Evolutionary conservation across 2,888 invertebrate species (phyloP).

Genomic region (Drosophila melanosoma): DNA sequence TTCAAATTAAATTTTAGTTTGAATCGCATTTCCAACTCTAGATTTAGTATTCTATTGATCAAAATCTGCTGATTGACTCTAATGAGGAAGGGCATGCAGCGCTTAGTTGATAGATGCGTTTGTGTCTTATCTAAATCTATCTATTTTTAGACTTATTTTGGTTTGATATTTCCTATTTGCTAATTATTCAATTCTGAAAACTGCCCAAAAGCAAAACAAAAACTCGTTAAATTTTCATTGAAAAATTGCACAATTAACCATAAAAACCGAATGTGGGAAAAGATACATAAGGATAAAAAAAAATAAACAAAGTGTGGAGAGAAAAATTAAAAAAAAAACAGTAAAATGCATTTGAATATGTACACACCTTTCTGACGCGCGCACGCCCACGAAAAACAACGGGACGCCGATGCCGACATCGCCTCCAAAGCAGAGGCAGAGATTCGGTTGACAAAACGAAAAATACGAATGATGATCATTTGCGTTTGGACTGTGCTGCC

Average conservation of each 20-base stretch:
- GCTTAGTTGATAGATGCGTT: background rate
- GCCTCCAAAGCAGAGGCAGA: slow-evolving; percentile 30
- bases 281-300: slow-evolving; percentile 1
- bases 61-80: background rate
- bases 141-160: slow-evolving; percentile 23
- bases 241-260: slow-evolving; percentile 44
- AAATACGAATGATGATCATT: slow-evolving; percentile 49
- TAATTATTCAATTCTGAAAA: slow-evolving; percentile 34
- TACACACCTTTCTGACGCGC: slow-evolving; percentile 41
- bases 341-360: slow-evolving; percentile 29
- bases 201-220: background rate
- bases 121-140: background rate
- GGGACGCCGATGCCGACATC: slow-evolving; percentile 3
- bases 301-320: slow-evolving; percentile 14
- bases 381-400: slow-evolving; percentile 19
- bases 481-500: slow-evolving; percentile 44
- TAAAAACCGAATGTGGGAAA: slow-evolving; percentile 55
- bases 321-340: slow-evolving; percentile 19
- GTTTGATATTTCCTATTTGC: background rate
- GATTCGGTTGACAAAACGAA: slow-evolving; percentile 62
- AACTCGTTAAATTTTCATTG: slow-evolving; percentile 26
- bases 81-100: background rate
- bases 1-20: too few relatives aligned
- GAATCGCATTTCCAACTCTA: background rate
- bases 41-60: background rate